Base-by-base conservation (phyloP, 2,113 vertebrate species). In the Zosterops pallidus region DNA sequence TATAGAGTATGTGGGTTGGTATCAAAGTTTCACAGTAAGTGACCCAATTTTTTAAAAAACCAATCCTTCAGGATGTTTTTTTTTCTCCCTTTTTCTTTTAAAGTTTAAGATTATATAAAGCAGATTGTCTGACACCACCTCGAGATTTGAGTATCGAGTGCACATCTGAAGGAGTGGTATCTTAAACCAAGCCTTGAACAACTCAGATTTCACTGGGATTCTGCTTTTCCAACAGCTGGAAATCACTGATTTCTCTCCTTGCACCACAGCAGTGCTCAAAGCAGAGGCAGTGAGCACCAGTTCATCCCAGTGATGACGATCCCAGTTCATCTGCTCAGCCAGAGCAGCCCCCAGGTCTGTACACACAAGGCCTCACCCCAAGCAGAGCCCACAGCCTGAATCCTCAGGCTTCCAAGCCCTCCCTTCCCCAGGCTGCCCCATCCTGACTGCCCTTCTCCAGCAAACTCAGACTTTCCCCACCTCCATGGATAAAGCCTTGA, bases 101-200 rank as follows among this genome's bases (percentile, higher is more conserved):
- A 49, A 74, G 63, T 83, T 95, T 83, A 57, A 60, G 44, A 60
- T 55, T 35, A 57, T 41, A 63, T 10, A 52, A 74, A 95, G 87
- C 26, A 29, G 69, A 69, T 93, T 65, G 63, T 65, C 64, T 65
- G 86, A 42, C 68, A 37, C 52, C 85, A 59, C 77, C 86, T 94
- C 56, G 47, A 63, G 96, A 95, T 96, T 91, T 59, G 91, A 88
- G 76, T 6, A 82, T 47, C 63, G 72, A 94, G 95, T 82, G 90
- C 82, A 98, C 98, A 99, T 98, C 99, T 98, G 99, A 99, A 99
- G 99, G 99, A 99, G 98, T 98, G 98, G 99, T 99, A 98, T 89
- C 95, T 97, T 98, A 98, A 99, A 99, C 99, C 98, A 98, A 99
- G 98, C 98, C 99, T 99, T 98, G 98, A 98, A 98, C 98, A 99